Conservation (phyloP, 2,888 invertebrate species). For the Nysson spinosus region DNA sequence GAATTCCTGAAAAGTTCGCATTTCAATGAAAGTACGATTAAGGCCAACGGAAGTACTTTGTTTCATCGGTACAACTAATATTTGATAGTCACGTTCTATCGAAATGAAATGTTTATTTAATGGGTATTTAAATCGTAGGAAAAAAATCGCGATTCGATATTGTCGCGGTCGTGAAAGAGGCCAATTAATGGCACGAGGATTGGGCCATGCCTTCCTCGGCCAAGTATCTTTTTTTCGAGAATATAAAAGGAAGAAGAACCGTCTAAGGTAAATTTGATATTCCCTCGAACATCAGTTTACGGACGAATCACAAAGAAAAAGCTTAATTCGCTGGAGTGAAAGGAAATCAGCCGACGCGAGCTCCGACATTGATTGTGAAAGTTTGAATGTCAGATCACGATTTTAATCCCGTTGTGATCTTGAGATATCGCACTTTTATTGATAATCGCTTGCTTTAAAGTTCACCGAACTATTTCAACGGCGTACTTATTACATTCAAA, state of each 20-base stretch:
- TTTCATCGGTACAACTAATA: too few relatives aligned
- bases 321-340: constrained; percentile 16
- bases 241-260: constrained; percentile 44
- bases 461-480: too few relatives aligned
- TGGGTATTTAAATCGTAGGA: background rate
- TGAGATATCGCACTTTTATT: too few relatives aligned
- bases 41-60: too few relatives aligned
- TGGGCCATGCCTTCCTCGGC: constrained; percentile 65
- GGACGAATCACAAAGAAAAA: constrained; percentile 17
- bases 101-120: too few relatives aligned
- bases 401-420: background rate
- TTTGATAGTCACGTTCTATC: too few relatives aligned
- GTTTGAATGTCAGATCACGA: constrained; percentile 32
- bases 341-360: constrained; percentile 13
- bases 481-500: too few relatives aligned
- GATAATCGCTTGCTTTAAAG: too few relatives aligned
- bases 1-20: too few relatives aligned
- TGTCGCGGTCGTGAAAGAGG: constrained; percentile 56
- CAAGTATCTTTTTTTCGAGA: constrained; percentile 53
- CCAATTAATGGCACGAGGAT: constrained; percentile 61
- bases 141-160: constrained; percentile 34
- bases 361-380: constrained; percentile 22
- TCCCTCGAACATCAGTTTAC: too few relatives aligned
- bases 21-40: too few relatives aligned
- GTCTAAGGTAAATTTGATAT: constrained; percentile 61